phyloP scores from a whole-genome alignment of 2,113 vertebrate species.

The Apistogramma diplotaenia region DNA sequence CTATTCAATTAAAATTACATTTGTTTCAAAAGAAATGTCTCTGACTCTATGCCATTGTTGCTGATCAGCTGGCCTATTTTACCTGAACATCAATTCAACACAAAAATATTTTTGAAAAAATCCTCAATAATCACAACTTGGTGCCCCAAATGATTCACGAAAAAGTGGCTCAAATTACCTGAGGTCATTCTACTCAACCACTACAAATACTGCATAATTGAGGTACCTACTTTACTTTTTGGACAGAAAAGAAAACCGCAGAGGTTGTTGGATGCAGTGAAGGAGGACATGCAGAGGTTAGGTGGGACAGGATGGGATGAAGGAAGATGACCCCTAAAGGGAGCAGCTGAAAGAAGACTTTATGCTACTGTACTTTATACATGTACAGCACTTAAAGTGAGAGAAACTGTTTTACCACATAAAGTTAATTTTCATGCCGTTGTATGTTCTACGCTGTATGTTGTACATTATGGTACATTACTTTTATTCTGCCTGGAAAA shows the following conservation, averaged over 20 bases:
- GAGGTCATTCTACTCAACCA: background rate
- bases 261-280: background rate
- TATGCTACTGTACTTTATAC: background rate
- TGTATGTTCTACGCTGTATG: too few relatives aligned
- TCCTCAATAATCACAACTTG: background rate
- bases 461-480: background rate
- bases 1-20: too few relatives aligned
- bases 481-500: background rate
- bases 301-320: background rate
- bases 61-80: too few relatives aligned
- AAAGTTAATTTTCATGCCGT: background rate
- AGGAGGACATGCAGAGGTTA: too few relatives aligned
- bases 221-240: background rate
- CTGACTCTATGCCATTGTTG: background rate
- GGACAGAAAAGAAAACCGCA: background rate
- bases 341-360: background rate
- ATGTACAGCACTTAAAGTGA: accelerated
- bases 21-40: too few relatives aligned
- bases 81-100: background rate
- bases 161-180: background rate
- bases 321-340: background rate
- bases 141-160: accelerated
- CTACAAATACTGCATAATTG: background rate
- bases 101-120: background rate
- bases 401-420: background rate